Percentiles rank a stretch among this genome's conserved stretches.
Evolutionary conservation across 1,140 invertebrate genomes (phyloP).

Genomic region (Yoshiicerus persimilis): DNA sequence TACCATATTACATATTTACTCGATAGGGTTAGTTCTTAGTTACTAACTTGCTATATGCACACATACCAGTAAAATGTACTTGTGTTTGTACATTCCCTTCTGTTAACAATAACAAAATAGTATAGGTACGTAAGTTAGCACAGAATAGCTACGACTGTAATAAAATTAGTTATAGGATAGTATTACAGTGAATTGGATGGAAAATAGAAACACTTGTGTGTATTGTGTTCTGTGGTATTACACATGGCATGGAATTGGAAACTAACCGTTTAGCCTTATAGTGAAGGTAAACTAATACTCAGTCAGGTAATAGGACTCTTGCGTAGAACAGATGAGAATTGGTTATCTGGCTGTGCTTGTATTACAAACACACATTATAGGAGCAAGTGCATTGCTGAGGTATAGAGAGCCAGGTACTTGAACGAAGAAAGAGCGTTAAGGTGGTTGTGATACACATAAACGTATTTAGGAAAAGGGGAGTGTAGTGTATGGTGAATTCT

Average conservation of each 20-base stretch:
- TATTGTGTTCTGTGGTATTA: too few relatives aligned
- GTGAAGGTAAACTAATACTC: neutral
- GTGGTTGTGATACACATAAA: neutral
- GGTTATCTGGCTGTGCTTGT: too few relatives aligned
- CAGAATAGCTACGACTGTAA: too few relatives aligned
- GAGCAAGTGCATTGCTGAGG: too few relatives aligned
- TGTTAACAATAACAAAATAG: neutral
- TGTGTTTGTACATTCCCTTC: neutral
- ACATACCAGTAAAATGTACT: neutral
- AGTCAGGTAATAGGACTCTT: neutral
- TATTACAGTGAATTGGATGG: neutral
- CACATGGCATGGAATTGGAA: too few relatives aligned
- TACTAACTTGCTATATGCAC: neutral
- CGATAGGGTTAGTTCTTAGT: neutral
- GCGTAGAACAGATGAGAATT: neutral
- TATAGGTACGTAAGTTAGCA: neutral
- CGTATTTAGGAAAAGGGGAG: neutral
- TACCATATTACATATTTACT: neutral
- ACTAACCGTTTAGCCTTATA: neutral
- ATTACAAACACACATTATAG: too few relatives aligned
- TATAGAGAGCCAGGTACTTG: neutral
- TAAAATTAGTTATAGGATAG: too few relatives aligned
- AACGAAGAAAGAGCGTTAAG: neutral
- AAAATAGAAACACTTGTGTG: neutral
- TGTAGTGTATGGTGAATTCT: conserved; percentile 1